These are phyloP conservation scores for Artemia sinica DNA, from an alignment of 2,888 invertebrate species.

Conservation along the genomic window DNA sequence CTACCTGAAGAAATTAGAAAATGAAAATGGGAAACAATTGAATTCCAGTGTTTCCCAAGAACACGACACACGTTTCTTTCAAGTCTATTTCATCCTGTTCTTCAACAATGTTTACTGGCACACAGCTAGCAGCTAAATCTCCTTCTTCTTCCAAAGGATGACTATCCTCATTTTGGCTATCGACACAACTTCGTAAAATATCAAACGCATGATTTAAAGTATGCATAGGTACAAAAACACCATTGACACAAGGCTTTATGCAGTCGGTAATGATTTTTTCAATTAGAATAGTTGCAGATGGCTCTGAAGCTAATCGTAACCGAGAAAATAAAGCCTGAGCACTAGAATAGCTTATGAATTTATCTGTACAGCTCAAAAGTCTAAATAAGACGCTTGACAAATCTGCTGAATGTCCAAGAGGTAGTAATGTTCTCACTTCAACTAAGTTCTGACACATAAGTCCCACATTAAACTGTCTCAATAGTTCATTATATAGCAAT, in stretches of 20 bases:
- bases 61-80: constrained; percentile 71
- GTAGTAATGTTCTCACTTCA: constrained; percentile 14
- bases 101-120: constrained; percentile 33
- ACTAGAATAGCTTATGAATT: constrained; percentile 60
- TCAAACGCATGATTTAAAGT: constrained; percentile 24
- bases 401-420: constrained; percentile 17
- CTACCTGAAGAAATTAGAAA: constrained; percentile 36
- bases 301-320: constrained; percentile 62
- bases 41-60: constrained; percentile 65
- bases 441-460: constrained; percentile 15
- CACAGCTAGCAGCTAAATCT: constrained; percentile 3
- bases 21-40: constrained; percentile 46
- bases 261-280: constrained; percentile 33
- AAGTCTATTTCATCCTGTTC: constrained; percentile 40
- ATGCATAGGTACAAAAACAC: constrained; percentile 43
- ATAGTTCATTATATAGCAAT: constrained; percentile 20
- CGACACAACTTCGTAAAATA: constrained; percentile 24
- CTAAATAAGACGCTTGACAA: constrained; percentile 41
- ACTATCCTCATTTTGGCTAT: constrained; percentile 25
- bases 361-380: constrained; percentile 55
- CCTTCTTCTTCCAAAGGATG: constrained; percentile 45
- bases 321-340: constrained; percentile 63
- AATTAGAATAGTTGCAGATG: constrained; percentile 59
- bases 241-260: constrained; percentile 43
- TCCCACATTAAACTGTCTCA: constrained; percentile 18